Evolutionary conservation across 2,797 vertebrate genomes (phyloP).

Genomic region (Toxotes lorentzi): DNA sequence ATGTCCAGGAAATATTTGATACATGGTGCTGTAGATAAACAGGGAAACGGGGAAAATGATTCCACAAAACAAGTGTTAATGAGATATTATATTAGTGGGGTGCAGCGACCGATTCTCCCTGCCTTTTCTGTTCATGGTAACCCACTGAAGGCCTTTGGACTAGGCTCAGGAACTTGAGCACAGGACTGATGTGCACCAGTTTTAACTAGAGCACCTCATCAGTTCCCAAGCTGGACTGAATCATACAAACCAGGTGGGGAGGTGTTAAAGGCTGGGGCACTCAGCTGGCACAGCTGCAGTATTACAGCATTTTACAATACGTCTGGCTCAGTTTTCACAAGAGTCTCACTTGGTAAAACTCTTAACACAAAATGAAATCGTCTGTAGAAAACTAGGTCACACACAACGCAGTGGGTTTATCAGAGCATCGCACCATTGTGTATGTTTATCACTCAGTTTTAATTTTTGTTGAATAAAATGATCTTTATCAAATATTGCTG

Average conservation of each 20-base stretch:
- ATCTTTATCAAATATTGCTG: not conserved
- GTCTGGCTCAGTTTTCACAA: not conserved
- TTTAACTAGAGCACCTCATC: not conserved
- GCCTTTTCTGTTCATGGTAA: not conserved
- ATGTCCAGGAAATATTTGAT: not conserved
- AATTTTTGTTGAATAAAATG: not conserved
- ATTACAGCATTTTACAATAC: not conserved
- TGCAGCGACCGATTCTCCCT: not conserved
- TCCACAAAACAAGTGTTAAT: not conserved
- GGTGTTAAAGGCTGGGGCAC: not conserved
- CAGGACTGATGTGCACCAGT: not conserved
- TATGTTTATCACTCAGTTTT: not conserved
- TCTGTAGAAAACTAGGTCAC: not conserved
- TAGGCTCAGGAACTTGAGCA: not conserved
- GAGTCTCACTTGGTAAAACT: not conserved
- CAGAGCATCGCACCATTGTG: not conserved
- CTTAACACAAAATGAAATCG: not conserved
- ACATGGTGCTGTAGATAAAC: not conserved
- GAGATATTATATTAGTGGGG: not conserved
- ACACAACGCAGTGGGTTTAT: not conserved
- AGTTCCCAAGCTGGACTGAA: not conserved
- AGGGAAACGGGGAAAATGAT: not conserved
- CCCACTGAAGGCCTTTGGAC: not conserved
- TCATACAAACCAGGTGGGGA: too few species aligned
- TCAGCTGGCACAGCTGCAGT: not conserved